Evolutionary conservation across 2,888 invertebrate genomes (phyloP).

Genomic region (Suillia variegata): DNA sequence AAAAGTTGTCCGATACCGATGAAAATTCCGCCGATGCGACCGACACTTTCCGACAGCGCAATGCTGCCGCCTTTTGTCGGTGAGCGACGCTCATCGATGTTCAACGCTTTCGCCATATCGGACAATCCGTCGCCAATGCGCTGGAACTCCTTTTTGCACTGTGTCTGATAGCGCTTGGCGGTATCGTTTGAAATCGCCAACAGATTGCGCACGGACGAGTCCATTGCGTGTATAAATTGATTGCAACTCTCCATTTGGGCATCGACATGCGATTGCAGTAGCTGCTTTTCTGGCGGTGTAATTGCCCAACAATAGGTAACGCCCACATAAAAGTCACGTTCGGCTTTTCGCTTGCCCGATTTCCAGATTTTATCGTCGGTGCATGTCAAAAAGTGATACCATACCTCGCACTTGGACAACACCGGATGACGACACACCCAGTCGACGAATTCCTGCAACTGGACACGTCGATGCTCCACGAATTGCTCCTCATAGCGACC

Average conservation of each 20-base stretch:
- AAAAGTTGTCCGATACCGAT: constrained; percentile 87
- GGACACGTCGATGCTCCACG: constrained; percentile 91
- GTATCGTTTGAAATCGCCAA: constrained; percentile 82
- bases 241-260: constrained; percentile 82
- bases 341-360: constrained; percentile 91
- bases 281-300: constrained; percentile 79
- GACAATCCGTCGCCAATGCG: constrained; percentile 88
- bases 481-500: constrained; percentile 97
- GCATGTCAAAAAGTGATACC: constrained; percentile 96
- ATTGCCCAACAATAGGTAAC: constrained; percentile 90
- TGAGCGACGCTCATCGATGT: constrained; percentile 72
- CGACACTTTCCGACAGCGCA: constrained; percentile 78
- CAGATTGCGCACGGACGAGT: constrained; percentile 83
- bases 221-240: constrained; percentile 83
- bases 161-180: constrained; percentile 80
- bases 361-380: constrained; percentile 99
- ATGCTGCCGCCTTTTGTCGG: constrained; percentile 67
- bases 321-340: constrained; percentile 89
- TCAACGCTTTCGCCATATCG: constrained; percentile 81
- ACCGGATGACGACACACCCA: constrained; percentile 97
- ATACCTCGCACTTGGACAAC: constrained; percentile 87
- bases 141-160: constrained; percentile 77
- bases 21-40: constrained; percentile 86
- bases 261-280: constrained; percentile 77
- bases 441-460: constrained; percentile 95